phyloP scores from a whole-genome alignment of 1,140 invertebrate species.

The Drosophila azteca region DNA sequence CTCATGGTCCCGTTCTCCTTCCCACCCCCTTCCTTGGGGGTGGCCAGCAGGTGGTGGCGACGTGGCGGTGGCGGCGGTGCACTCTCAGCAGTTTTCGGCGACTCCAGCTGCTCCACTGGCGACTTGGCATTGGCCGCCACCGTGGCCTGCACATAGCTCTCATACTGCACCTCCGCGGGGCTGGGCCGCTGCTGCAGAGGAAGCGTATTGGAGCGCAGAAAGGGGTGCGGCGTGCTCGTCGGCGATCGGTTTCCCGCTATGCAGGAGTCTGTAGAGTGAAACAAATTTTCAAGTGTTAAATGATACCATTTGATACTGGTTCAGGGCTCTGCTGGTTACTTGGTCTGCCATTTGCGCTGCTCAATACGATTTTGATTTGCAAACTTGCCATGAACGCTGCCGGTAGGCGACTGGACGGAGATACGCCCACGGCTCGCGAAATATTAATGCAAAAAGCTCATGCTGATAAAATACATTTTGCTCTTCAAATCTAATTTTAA shows the following conservation, averaged over 20 bases:
- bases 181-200: constrained; percentile 73
- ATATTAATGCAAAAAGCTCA: constrained; percentile 7
- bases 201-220: constrained; percentile 68
- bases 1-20: constrained; percentile 40
- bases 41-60: constrained; percentile 56
- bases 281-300: neutral
- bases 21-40: constrained; percentile 30
- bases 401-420: constrained; percentile 41
- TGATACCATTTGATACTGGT: neutral
- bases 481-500: constrained; percentile 54
- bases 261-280: constrained; percentile 65
- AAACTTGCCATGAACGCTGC: constrained; percentile 66
- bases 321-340: constrained; percentile 19
- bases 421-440: neutral
- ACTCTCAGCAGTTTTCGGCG: constrained; percentile 14
- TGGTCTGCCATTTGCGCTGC: constrained; percentile 39
- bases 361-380: constrained; percentile 74
- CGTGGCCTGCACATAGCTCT: constrained; percentile 78
- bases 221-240: constrained; percentile 45
- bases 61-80: constrained; percentile 71
- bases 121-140: constrained; percentile 82
- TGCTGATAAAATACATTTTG: constrained; percentile 8
- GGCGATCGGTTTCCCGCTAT: constrained; percentile 76
- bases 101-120: constrained; percentile 70
- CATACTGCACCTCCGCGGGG: constrained; percentile 77